These are phyloP conservation scores for Maccullochella peelii DNA, from an alignment of 2,113 vertebrate genomes.

Conservation along the genomic window DNA sequence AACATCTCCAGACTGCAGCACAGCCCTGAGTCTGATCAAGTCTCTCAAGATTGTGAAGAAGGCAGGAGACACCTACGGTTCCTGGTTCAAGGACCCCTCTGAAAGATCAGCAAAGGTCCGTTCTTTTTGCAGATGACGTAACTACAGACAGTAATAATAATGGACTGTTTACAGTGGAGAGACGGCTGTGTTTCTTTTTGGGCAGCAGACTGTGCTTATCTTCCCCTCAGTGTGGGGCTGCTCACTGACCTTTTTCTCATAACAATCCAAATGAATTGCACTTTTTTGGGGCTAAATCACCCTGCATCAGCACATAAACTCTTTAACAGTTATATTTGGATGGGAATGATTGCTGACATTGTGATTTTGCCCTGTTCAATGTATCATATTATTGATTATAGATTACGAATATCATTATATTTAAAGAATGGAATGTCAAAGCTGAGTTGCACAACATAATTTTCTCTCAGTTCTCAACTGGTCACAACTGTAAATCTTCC, in stretches of 20 bases:
- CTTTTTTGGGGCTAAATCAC: background rate
- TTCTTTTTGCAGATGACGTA: background rate
- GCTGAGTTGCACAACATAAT: background rate
- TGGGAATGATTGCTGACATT: background rate
- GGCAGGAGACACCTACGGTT: constrained; percentile 83
- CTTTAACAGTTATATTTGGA: background rate
- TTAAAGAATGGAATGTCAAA: background rate
- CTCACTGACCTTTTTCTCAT: background rate
- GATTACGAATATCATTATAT: background rate
- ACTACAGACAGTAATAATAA: background rate
- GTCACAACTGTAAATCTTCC: constrained; percentile 12
- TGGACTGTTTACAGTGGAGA: background rate
- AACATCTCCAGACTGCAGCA: constrained; percentile 86
- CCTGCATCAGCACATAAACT: background rate
- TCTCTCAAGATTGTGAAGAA: constrained; percentile 94
- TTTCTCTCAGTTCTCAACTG: background rate
- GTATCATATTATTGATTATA: background rate
- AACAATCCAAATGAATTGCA: background rate
- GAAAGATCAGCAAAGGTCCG: constrained; percentile 86
- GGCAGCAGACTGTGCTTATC: background rate
- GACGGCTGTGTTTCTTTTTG: constrained; percentile 4
- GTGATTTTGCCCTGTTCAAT: background rate
- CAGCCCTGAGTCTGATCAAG: constrained; percentile 86
- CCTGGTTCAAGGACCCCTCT: constrained; percentile 92
- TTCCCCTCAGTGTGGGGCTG: background rate